Percentiles rank a stretch among this genome's conserved stretches.
Conservation (phyloP, 2,888 invertebrate species). For the Chrysolina haemoptera region DNA sequence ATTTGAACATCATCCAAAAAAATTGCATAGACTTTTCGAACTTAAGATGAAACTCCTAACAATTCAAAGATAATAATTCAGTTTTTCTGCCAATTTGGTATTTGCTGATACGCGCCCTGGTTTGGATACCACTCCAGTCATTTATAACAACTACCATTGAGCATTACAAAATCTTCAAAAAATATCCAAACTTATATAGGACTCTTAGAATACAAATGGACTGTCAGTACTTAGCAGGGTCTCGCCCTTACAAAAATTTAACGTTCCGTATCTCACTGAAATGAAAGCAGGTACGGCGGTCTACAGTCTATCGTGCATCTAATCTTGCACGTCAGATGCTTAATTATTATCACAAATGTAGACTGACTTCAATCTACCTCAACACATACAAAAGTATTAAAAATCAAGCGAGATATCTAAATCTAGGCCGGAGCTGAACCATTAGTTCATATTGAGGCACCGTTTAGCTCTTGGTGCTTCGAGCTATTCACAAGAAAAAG, state of each 20-base stretch:
- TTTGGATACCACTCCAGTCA: slow-evolving; percentile 56
- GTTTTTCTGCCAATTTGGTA: slow-evolving; percentile 53
- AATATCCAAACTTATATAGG: slow-evolving; percentile 68
- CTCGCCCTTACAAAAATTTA: slow-evolving; percentile 47
- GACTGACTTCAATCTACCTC: slow-evolving; percentile 62
- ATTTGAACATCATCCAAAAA: slow-evolving; percentile 12
- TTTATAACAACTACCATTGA: slow-evolving; percentile 62
- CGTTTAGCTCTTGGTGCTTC: not conserved
- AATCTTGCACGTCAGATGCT: slow-evolving; percentile 63
- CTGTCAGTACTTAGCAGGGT: slow-evolving; percentile 63
- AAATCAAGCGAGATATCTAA: slow-evolving; percentile 63
- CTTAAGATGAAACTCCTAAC: not conserved
- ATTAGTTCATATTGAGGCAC: slow-evolving; percentile 47
- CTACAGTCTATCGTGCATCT: slow-evolving; percentile 65
- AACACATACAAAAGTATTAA: slow-evolving; percentile 69
- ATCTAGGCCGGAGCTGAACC: slow-evolving; percentile 62
- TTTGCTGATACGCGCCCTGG: slow-evolving; percentile 54
- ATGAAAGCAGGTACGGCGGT: slow-evolving; percentile 66
- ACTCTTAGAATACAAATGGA: slow-evolving; percentile 67
- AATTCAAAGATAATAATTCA: slow-evolving; percentile 9
- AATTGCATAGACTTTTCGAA: slow-evolving; percentile 16
- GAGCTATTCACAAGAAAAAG: not conserved
- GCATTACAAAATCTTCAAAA: slow-evolving; percentile 68
- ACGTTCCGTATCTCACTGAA: slow-evolving; percentile 64
- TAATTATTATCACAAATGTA: slow-evolving; percentile 65